phyloP scores from a whole-genome alignment of 1,140 invertebrate species.

The Pygmarrhopalites habei region DNA sequence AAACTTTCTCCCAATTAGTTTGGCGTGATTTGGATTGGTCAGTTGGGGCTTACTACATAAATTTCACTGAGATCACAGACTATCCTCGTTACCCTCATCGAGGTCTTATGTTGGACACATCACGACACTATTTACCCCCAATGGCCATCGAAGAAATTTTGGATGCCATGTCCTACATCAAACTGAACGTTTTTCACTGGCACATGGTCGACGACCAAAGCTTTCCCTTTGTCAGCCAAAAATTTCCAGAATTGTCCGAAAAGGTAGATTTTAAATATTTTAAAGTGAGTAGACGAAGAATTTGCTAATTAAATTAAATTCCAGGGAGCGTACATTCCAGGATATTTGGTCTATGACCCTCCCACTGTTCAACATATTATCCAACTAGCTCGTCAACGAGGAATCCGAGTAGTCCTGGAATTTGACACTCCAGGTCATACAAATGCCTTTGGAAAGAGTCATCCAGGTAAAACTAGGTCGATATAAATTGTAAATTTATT shows the following conservation, averaged over 20 bases:
- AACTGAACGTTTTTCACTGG: constrained; percentile 59
- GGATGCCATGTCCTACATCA: constrained; percentile 52
- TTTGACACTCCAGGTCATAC: constrained; percentile 55
- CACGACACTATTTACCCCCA: constrained; percentile 49
- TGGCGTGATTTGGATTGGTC: constrained; percentile 9
- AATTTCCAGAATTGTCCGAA: constrained; percentile 47
- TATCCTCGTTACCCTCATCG: constrained; percentile 49
- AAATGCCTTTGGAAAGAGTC: background rate
- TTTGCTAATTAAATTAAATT: no score
- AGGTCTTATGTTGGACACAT: constrained; percentile 51
- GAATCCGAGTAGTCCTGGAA: constrained; percentile 57
- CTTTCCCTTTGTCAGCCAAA: constrained; percentile 52
- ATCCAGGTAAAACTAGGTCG: background rate
- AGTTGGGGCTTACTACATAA: constrained; percentile 40
- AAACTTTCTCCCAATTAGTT: constrained; percentile 65
- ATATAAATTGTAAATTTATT: no score
- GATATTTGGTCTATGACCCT: constrained; percentile 46
- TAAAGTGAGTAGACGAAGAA: no score
- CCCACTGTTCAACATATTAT: constrained; percentile 50
- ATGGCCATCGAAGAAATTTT: constrained; percentile 45
- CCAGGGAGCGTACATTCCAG: constrained; percentile 24
- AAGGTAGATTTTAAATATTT: constrained; percentile 1
- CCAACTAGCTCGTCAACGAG: constrained; percentile 51
- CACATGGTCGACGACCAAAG: constrained; percentile 55
- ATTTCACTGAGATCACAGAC: constrained; percentile 46